phyloP scores from a whole-genome alignment of 1,140 invertebrate species.

The Prorops nasuta region DNA sequence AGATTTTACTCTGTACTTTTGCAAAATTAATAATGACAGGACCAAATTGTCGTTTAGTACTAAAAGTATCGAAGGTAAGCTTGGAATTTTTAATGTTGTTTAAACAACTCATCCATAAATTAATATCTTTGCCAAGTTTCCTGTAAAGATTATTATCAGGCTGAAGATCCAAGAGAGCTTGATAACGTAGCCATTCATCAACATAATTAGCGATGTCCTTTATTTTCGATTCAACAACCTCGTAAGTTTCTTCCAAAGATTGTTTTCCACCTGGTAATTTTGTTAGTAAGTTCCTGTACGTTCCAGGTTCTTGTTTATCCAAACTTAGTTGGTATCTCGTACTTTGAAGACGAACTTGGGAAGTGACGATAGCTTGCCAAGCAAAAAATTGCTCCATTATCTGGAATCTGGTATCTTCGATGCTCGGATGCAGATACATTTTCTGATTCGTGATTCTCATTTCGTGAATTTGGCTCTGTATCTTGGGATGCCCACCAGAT shows the following conservation, averaged over 20 bases:
- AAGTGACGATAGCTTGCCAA: slow-evolving; percentile 96
- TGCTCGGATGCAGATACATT: slow-evolving; percentile 93
- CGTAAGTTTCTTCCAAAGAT: slow-evolving; percentile 83
- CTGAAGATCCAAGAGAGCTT: slow-evolving; percentile 98
- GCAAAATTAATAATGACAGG: slow-evolving; percentile 98
- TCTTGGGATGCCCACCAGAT: slow-evolving; percentile 86
- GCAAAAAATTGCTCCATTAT: slow-evolving; percentile 96
- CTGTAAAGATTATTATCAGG: slow-evolving; percentile 91
- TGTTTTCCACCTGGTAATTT: slow-evolving; percentile 80
- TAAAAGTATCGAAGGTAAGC: slow-evolving; percentile 97
- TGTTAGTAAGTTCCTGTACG: slow-evolving; percentile 88
- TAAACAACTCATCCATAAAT: slow-evolving; percentile 94
- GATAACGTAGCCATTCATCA: slow-evolving; percentile 94
- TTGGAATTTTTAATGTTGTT: slow-evolving; percentile 98
- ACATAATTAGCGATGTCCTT: slow-evolving; percentile 89
- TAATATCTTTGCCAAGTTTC: slow-evolving; percentile 89
- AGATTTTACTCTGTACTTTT: slow-evolving; percentile 98
- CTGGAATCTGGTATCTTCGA: slow-evolving; percentile 92
- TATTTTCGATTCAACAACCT: slow-evolving; percentile 88
- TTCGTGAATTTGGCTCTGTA: slow-evolving; percentile 85
- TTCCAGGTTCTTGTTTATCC: slow-evolving; percentile 83
- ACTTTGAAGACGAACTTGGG: slow-evolving; percentile 88
- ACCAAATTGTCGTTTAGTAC: slow-evolving; percentile 93
- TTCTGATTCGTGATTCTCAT: slow-evolving; percentile 97
- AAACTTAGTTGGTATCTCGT: slow-evolving; percentile 83